These are phyloP conservation scores for Sesia apiformis DNA, from an alignment of 2,888 invertebrate species.

Conservation along the genomic window DNA sequence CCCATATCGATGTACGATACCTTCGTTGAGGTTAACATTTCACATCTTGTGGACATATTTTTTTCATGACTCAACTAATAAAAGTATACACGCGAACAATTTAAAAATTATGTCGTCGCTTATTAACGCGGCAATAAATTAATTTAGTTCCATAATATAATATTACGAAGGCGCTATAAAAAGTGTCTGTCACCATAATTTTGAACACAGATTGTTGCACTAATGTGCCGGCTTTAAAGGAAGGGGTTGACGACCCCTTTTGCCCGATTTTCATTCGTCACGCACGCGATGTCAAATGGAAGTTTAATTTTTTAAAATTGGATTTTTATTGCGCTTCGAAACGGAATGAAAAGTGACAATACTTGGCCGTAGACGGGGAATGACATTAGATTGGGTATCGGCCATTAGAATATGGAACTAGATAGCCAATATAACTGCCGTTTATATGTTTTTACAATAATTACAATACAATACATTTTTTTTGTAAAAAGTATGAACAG, in stretches of 20 bases:
- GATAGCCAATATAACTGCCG: too few relatives aligned
- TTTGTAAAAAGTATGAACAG: too few relatives aligned
- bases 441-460: too few relatives aligned
- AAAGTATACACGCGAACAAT: conserved; percentile 17
- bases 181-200: conserved; percentile 65
- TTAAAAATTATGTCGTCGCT: conserved; percentile 43
- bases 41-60: neutral
- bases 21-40: neutral
- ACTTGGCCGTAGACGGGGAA: neutral
- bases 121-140: conserved; percentile 59
- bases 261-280: conserved; percentile 59
- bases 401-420: too few relatives aligned
- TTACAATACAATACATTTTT: too few relatives aligned
- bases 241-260: conserved; percentile 60
- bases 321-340: conserved; percentile 55
- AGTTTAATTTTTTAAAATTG: conserved; percentile 68
- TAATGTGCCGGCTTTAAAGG: conserved; percentile 47
- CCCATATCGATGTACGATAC: too few relatives aligned
- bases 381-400: too few relatives aligned
- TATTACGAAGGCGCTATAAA: conserved; percentile 52
- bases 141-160: conserved; percentile 55
- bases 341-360: conserved; percentile 26
- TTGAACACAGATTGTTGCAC: conserved; percentile 66
- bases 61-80: neutral
- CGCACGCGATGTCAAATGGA: conserved; percentile 65